Base-by-base conservation (phyloP, 2,113 vertebrate species). In the Xenus cinereus region DNA sequence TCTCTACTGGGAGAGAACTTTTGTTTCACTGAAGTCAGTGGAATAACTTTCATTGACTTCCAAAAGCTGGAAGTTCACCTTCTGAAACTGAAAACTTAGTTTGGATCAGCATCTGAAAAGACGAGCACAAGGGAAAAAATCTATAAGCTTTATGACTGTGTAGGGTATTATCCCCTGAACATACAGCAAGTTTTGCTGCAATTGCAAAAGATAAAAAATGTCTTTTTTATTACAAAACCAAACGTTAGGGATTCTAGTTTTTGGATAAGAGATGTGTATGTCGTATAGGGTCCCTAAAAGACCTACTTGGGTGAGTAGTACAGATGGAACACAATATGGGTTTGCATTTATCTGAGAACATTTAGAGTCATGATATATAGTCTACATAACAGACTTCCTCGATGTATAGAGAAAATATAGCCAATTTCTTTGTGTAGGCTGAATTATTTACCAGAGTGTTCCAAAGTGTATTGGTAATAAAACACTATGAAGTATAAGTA, bases 391-490 rank as follows among this genome's bases (percentile, higher is more conserved):
- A 95, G 91, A 91, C 66, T 95, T 96, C 50, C 87, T 92, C 23
- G 12, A 96, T 91, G 82, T 89, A 96, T 80, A 83, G 62, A 93
- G 94, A 91, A 97, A 97, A 97, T 93, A 97, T 53, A 91, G 94
- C 91, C 91, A 87, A 88, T 95, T 96, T 97, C 94, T 95, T 97
- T 92, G 89, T 94, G 95, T 94, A 95, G 86, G 92, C 81, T 95
- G 94, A 97, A 95, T 97, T 96, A 97, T 97, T 97, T 97, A 97
- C 81, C 84, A 94, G 90, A 84, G 89, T 67, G 84, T 92, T 97
- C 86, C 84, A 77, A 96, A 97, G 81, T 77, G 87, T 95, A 94
- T 50, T 94, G 91, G 91, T 92, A 97, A 96, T 96, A 95, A 96
- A 97, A 95, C 95, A 95, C 83, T 85, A 56, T 90, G 93, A 94